Base-by-base conservation (phyloP, 2,888 invertebrate genomes). In the Eilema sororculum region DNA sequence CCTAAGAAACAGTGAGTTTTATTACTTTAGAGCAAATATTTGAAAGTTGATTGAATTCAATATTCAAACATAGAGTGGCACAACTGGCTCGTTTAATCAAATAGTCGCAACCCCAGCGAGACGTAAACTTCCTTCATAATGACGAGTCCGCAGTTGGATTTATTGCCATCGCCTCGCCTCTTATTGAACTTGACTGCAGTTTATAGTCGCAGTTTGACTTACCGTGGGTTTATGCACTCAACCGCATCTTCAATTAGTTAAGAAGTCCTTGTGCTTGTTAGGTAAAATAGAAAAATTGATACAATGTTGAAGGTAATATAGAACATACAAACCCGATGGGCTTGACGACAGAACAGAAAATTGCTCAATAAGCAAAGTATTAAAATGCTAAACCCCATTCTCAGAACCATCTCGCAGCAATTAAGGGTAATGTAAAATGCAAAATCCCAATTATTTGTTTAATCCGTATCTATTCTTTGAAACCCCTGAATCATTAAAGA, bases 41-140 rank as follows among this genome's bases (percentile, higher is more conserved):
- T 25, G 25, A 25, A 20, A 16, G 20, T 58, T 16, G 6, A 20
- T 22, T 58, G 25, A 12, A 58, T 13, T 25, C 0, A 28, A 4
- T 20, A n/a, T 30, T 30, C 24, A 70, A 20, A 66, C 30, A 20
- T 10, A 37, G n/a, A 69, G 6, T 59, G 66, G 57, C 64, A 3
- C 67, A 52, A 68, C 69, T 52, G 16, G 60, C 28, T 69, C 56
- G 58, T 60, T 70, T 68, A 66, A 71, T 60, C 25, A 57, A 59
- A 57, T 64, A 63, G 33, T 57, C 63, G 57, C 52, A 69, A 76
- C 70, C 60, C 59, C 25, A 68, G 63, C 73, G 78, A 79, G 82
- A 83, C 84, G 83, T 86, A 86, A 88, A 89, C 87, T 88, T 89
- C 87, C 86, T 82, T 74, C 73, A 71, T 73, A 81, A 84, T 84